Evolutionary conservation across 2,113 vertebrate genomes (phyloP).

Genomic region (Phylloscopus trochilus): DNA sequence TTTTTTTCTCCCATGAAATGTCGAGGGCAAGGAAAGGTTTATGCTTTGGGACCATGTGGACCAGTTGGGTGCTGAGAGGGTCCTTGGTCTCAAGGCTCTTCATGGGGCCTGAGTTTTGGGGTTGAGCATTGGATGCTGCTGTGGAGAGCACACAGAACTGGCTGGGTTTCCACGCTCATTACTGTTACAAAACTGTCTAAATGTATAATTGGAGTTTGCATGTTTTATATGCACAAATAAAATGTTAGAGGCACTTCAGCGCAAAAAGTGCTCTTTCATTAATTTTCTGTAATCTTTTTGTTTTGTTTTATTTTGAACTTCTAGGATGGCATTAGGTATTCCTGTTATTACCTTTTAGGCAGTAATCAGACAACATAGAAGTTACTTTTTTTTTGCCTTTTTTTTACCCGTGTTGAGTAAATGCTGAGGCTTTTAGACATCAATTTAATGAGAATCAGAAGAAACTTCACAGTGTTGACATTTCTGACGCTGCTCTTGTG

Average conservation of each 20-base stretch:
- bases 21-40: background rate
- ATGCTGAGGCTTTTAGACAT: background rate
- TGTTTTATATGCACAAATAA: background rate
- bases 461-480: background rate
- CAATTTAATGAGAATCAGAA: background rate
- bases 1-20: background rate
- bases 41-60: background rate
- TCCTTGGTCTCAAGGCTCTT: background rate
- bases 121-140: background rate
- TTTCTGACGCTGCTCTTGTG: background rate
- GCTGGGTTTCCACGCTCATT: background rate
- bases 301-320: background rate
- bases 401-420: background rate
- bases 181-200: background rate
- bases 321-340: background rate
- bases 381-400: background rate
- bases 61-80: background rate
- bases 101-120: background rate
- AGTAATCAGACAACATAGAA: background rate
- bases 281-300: background rate
- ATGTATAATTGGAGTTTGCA: background rate
- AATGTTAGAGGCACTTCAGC: background rate
- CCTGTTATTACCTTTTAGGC: background rate
- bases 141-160: background rate
- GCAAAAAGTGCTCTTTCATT: background rate